Percentiles rank a stretch among this genome's conserved stretches.
Evolutionary conservation across 2,113 vertebrate genomes (phyloP).

Genomic region (Fregata magnificens): DNA sequence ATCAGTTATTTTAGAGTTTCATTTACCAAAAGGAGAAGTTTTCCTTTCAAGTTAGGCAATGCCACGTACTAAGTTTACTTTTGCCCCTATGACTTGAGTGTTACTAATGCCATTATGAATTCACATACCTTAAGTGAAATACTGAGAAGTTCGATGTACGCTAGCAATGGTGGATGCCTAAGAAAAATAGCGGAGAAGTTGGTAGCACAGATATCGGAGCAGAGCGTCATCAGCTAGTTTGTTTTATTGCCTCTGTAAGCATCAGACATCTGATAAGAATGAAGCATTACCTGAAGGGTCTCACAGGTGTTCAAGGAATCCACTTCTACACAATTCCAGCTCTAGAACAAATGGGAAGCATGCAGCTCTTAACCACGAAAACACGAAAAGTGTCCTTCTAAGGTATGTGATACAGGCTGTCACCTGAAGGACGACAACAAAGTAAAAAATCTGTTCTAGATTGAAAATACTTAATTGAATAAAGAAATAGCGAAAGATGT

Average conservation of each 20-base stretch:
- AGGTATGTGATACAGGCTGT: fast-evolving
- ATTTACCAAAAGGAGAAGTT: background rate
- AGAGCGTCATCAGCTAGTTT: fast-evolving
- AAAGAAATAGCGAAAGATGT: background rate
- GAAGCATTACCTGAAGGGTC: background rate
- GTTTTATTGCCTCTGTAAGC: background rate
- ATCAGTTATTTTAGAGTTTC: background rate
- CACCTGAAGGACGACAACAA: background rate
- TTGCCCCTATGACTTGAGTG: background rate
- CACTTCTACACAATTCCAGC: background rate
- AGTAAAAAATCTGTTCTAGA: background rate
- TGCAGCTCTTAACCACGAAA: background rate
- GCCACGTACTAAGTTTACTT: background rate
- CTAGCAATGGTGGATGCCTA: background rate
- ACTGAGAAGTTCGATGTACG: background rate
- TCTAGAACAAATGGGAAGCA: background rate
- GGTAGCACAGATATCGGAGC: background rate
- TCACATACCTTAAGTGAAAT: fast-evolving
- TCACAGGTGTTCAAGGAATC: background rate
- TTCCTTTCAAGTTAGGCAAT: background rate
- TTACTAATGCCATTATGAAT: background rate
- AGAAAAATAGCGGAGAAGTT: background rate
- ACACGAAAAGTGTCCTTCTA: background rate
- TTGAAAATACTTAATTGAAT: background rate
- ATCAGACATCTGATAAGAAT: background rate